These are phyloP conservation scores for Nannoperca australis DNA, from an alignment of 2,797 vertebrate genomes.

Conservation along the genomic window DNA sequence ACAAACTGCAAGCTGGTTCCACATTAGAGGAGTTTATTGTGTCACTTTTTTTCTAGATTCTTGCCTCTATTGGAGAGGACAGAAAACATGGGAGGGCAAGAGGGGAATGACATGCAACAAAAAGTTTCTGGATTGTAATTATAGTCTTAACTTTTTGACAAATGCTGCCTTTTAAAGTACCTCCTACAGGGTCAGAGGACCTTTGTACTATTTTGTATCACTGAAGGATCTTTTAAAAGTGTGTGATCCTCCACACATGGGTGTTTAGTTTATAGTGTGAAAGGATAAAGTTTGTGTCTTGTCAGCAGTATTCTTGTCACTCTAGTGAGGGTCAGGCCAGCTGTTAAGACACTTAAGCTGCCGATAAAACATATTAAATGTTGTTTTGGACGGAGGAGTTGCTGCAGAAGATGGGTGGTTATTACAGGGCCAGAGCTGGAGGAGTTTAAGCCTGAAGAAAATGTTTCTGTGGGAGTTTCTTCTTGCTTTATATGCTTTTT, in stretches of 20 bases:
- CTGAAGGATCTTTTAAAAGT: neutral
- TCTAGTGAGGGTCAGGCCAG: slow-evolving; percentile 53
- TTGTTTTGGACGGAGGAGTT: slow-evolving; percentile 30
- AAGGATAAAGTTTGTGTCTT: slow-evolving; percentile 55
- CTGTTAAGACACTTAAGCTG: slow-evolving; percentile 55
- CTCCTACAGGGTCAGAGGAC: neutral
- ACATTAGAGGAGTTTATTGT: neutral
- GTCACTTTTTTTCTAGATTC: accelerated
- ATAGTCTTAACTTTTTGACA: neutral
- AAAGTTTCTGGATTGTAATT: neutral
- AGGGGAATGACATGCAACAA: neutral
- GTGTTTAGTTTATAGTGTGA: slow-evolving; percentile 27
- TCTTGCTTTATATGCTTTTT: slow-evolving; percentile 83
- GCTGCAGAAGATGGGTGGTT: slow-evolving; percentile 36
- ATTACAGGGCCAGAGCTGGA: slow-evolving; percentile 17
- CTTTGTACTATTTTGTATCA: slow-evolving; percentile 2
- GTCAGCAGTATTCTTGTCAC: slow-evolving; percentile 61
- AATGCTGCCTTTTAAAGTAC: slow-evolving; percentile 7
- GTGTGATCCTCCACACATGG: neutral
- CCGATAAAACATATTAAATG: slow-evolving; percentile 49
- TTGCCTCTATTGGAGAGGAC: neutral
- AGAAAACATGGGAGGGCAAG: neutral
- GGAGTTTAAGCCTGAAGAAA: slow-evolving; percentile 17
- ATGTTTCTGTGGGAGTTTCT: slow-evolving; percentile 74
- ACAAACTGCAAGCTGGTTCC: too few species aligned